Conservation (phyloP, 2,797 vertebrate genomes). For the Anisognathus igniventris region DNA sequence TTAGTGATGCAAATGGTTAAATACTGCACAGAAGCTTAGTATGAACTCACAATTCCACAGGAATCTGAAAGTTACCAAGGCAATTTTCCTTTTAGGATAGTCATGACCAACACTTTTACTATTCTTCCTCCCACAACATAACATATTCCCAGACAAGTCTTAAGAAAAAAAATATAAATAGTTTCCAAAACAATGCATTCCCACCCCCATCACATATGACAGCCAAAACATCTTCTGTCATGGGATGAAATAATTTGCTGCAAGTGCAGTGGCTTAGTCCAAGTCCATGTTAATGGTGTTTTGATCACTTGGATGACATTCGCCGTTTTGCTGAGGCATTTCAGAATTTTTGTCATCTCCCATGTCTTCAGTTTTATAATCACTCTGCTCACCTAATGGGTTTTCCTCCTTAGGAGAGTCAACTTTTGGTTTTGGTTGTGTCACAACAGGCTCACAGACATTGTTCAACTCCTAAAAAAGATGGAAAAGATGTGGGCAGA, state of each 20-base stretch:
- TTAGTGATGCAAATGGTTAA: constrained; percentile 67
- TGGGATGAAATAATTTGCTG: constrained; percentile 35
- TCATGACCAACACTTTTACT: constrained; percentile 69
- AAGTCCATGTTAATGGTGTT: constrained; percentile 75
- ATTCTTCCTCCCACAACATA: constrained; percentile 63
- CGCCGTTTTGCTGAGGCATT: constrained; percentile 71
- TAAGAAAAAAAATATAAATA: constrained; percentile 78
- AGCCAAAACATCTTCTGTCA: constrained; percentile 67
- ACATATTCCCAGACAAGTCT: constrained; percentile 66
- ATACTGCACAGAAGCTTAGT: constrained; percentile 75
- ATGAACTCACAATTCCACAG: constrained; percentile 83
- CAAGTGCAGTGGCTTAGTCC: constrained; percentile 66
- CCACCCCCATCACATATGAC: constrained; percentile 53
- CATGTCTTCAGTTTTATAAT: constrained; percentile 68
- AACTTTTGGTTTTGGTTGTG: constrained; percentile 80
- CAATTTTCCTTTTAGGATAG: constrained; percentile 78
- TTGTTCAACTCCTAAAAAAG: constrained; percentile 71
- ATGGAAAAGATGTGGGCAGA: neutral
- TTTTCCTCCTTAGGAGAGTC: constrained; percentile 80
- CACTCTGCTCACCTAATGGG: constrained; percentile 61
- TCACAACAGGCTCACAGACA: constrained; percentile 77
- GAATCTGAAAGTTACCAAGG: constrained; percentile 81
- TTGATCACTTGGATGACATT: constrained; percentile 72
- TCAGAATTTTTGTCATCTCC: constrained; percentile 72
- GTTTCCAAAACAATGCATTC: constrained; percentile 64